Conservation (phyloP, 2,797 vertebrate species). For the Tapera naevia region DNA sequence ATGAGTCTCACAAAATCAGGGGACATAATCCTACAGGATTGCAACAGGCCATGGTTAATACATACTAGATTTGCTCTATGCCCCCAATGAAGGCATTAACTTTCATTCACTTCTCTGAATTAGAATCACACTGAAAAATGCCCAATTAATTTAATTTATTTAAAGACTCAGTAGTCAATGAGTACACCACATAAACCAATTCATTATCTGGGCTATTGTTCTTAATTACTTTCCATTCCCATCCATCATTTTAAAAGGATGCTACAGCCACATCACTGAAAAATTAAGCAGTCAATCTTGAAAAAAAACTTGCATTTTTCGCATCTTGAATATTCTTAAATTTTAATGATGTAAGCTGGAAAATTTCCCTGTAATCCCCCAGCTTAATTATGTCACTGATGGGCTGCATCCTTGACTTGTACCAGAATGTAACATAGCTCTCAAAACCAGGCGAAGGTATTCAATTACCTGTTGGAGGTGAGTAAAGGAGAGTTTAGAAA, state of each 20-base stretch:
- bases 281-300: not conserved
- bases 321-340: not conserved
- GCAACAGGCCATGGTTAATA: not conserved
- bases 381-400: not conserved
- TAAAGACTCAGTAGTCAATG: not conserved
- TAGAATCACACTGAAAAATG: not conserved
- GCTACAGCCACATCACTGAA: not conserved
- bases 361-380: not conserved
- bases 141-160: not conserved
- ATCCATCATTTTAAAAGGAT: not conserved
- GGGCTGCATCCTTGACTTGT: not conserved
- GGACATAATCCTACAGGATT: not conserved
- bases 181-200: not conserved
- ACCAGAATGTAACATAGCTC: not conserved
- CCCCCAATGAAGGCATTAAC: not conserved
- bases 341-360: conserved; percentile 14
- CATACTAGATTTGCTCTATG: not conserved
- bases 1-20: not conserved
- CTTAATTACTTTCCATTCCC: not conserved
- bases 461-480: not conserved
- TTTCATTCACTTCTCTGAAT: not conserved
- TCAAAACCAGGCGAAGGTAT: not conserved
- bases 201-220: not conserved
- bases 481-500: not conserved
- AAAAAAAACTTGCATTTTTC: not conserved